Percentiles rank a stretch among this genome's conserved stretches.
phyloP scores from a whole-genome alignment of 2,888 invertebrate genomes.

The Dascillus cervinus region DNA sequence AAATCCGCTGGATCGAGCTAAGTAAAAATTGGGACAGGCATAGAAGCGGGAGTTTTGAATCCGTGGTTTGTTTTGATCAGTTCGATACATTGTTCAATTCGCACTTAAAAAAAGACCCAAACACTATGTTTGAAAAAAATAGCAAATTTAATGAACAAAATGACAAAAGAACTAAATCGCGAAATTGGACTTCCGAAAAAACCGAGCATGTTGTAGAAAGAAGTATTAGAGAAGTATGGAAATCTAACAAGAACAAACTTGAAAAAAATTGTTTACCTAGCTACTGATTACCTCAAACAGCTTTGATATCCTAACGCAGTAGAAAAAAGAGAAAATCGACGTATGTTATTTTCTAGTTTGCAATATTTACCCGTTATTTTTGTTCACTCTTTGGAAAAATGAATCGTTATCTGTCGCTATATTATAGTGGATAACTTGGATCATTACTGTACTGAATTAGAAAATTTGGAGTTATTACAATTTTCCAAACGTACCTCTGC shows the following conservation, averaged over 20 bases:
- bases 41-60: conserved; percentile 9
- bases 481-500: too few relatives aligned
- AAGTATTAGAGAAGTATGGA: conserved; percentile 16
- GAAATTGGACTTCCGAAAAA: conserved; percentile 16
- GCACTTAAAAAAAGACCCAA: conserved; percentile 8
- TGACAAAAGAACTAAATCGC: conserved; percentile 7
- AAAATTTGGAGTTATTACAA: too few relatives aligned
- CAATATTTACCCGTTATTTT: too few relatives aligned
- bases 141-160: conserved; percentile 10
- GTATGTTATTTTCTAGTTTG: too few relatives aligned
- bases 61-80: conserved; percentile 11
- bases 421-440: too few relatives aligned
- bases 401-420: too few relatives aligned
- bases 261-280: conserved; percentile 10
- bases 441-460: too few relatives aligned
- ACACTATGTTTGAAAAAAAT: conserved; percentile 13
- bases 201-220: conserved; percentile 13
- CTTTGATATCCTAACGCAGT: conserved; percentile 12
- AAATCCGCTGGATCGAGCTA: conserved; percentile 11
- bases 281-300: conserved; percentile 12
- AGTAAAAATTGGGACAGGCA: conserved; percentile 10
- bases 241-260: conserved; percentile 11
- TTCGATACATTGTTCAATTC: conserved; percentile 8
- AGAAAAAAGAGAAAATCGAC: too few relatives aligned
- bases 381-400: too few relatives aligned